Evolutionary conservation across 23 tunicate genomes (phyloP).

Genomic region (Styela plicata): DNA sequence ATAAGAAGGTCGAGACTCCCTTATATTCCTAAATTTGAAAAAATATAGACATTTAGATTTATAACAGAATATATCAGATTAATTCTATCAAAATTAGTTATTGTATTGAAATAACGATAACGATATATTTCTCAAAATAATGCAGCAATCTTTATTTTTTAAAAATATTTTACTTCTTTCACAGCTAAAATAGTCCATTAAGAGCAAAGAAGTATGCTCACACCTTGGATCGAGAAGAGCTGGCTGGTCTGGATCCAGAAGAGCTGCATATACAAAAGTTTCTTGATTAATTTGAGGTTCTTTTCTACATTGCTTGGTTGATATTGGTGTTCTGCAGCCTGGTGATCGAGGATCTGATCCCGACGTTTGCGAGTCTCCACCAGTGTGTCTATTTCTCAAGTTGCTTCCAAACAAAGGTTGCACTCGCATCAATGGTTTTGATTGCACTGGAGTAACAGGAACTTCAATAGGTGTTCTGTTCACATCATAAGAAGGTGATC

Average conservation of each 20-base stretch:
- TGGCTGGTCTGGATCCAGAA: neutral
- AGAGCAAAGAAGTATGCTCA: no score
- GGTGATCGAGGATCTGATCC: neutral
- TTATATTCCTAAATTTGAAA: neutral
- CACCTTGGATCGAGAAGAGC: neutral
- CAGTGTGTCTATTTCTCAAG: neutral
- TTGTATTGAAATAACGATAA: no score
- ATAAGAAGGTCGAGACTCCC: neutral
- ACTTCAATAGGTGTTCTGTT: constrained; percentile 25
- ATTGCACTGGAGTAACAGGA: neutral
- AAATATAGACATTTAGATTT: no score
- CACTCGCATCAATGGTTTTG: constrained; percentile 20
- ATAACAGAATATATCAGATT: no score
- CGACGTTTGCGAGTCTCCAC: neutral
- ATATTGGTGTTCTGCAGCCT: constrained; percentile 49
- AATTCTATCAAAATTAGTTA: no score
- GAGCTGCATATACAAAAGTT: neutral
- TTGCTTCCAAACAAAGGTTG: neutral
- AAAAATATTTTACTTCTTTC: no score
- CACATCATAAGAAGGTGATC: constrained; percentile 14
- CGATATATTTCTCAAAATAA: no score
- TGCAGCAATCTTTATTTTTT: no score
- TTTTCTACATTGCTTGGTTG: neutral
- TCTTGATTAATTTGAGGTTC: no score
- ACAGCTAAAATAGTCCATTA: neutral